A percentile compares a stretch with the other conserved stretches of the same genome.
Conservation (phyloP, 2,888 invertebrate genomes). For the Eurytoma adleriae region DNA sequence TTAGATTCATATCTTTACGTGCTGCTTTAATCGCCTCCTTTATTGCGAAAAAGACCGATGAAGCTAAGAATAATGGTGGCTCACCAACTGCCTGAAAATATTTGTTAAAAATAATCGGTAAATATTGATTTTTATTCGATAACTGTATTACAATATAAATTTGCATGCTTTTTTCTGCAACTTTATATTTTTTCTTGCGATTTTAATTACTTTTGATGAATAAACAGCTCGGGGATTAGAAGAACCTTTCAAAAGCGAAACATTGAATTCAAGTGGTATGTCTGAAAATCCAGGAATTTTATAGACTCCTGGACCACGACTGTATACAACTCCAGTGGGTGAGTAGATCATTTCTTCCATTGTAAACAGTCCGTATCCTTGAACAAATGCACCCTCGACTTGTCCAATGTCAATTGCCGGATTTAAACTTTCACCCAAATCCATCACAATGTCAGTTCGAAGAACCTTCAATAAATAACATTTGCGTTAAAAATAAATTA, state of each 20-base stretch:
- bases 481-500: background rate
- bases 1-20: slow-evolving; percentile 82
- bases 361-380: slow-evolving; percentile 95
- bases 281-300: slow-evolving; percentile 96
- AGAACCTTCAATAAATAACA: slow-evolving; percentile 78
- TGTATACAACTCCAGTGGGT: slow-evolving; percentile 87
- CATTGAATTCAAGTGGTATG: slow-evolving; percentile 94
- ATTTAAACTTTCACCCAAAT: slow-evolving; percentile 95
- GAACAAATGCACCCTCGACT: slow-evolving; percentile 96
- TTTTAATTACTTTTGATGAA: slow-evolving; percentile 89
- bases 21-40: slow-evolving; percentile 89
- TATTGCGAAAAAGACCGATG: slow-evolving; percentile 90
- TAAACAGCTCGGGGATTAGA: slow-evolving; percentile 94
- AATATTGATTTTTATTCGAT: background rate
- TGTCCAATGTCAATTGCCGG: slow-evolving; percentile 98
- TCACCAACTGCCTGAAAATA: slow-evolving; percentile 88
- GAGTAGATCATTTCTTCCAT: slow-evolving; percentile 94
- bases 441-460: slow-evolving; percentile 96
- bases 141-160: background rate
- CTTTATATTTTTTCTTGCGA: background rate
- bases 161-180: background rate
- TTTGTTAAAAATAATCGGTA: background rate
- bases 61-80: slow-evolving; percentile 92
- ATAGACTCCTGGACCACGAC: slow-evolving; percentile 94
- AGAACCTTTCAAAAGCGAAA: slow-evolving; percentile 91